phyloP scores from a whole-genome alignment of 1,140 invertebrate species.

The Ceratosolen solmsi region DNA sequence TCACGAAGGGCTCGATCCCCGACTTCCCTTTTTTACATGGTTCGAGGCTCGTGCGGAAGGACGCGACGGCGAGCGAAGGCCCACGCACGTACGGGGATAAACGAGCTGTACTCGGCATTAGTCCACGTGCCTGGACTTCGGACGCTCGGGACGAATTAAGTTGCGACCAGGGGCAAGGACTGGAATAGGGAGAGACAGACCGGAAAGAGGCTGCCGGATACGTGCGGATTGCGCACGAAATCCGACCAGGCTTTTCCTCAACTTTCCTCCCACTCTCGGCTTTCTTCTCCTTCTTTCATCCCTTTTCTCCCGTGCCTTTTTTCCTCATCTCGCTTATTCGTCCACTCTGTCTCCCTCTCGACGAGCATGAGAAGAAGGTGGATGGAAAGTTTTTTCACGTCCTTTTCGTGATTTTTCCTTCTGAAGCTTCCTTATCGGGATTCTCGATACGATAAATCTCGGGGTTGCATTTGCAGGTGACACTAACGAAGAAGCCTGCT shows the following conservation, averaged over 20 bases:
- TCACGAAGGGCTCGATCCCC: too few species aligned
- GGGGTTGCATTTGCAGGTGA: conserved; percentile 13
- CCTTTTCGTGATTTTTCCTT: conserved; percentile 59
- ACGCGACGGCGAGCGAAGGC: too few species aligned
- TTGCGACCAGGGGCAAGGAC: not conserved
- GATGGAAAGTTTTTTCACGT: conserved; percentile 42
- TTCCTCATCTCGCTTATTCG: too few species aligned
- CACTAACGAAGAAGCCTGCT: conserved; percentile 14
- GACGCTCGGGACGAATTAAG: conserved; percentile 39
- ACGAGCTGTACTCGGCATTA: conserved; percentile 29
- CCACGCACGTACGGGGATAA: conserved; percentile 33
- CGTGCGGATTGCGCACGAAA: conserved; percentile 30
- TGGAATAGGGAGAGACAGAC: not conserved
- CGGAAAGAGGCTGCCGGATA: conserved; percentile 6
- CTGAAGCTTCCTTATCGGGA: conserved; percentile 37
- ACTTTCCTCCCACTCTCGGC: not conserved
- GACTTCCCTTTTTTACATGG: not conserved
- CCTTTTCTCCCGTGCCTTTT: not conserved
- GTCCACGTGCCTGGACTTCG: conserved; percentile 38
- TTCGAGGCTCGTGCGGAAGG: not conserved
- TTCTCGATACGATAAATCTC: conserved; percentile 32
- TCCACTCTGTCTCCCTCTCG: too few species aligned
- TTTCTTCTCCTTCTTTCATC: not conserved
- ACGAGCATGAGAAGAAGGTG: too few species aligned
- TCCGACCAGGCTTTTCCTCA: not conserved